A percentile compares a stretch with the other conserved stretches of the same genome.
phyloP scores from a whole-genome alignment of 2,797 vertebrate genomes.

The Thamnophis elegans region DNA sequence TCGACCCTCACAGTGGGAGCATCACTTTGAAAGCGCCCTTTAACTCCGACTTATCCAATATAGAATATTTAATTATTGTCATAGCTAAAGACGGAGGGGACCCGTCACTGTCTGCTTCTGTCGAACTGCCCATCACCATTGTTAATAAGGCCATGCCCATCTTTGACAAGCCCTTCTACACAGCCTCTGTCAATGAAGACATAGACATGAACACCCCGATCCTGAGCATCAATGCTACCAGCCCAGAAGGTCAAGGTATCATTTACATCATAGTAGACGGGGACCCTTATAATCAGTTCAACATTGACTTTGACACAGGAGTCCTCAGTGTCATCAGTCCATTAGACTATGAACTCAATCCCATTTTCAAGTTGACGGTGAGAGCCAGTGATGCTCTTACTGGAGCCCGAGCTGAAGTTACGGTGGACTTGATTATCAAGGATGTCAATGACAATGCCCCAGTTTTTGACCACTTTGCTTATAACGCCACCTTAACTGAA shows the following conservation, averaged over 20 bases:
- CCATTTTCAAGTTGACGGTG: constrained; percentile 84
- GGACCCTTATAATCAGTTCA: constrained; percentile 88
- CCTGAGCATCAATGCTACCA: constrained; percentile 92
- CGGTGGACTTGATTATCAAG: constrained; percentile 84
- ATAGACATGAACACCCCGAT: constrained; percentile 86
- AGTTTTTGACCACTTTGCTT: constrained; percentile 82
- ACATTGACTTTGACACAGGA: constrained; percentile 95
- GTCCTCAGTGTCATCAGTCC: constrained; percentile 87
- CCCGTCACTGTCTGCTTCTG: constrained; percentile 81
- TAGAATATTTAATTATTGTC: constrained; percentile 88
- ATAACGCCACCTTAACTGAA: constrained; percentile 88
- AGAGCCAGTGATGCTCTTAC: constrained; percentile 94
- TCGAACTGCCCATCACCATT: constrained; percentile 93
- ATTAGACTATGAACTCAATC: constrained; percentile 86
- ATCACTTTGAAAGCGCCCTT: constrained; percentile 87
- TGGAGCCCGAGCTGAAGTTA: constrained; percentile 90
- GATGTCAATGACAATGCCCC: constrained; percentile 95
- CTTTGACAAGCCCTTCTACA: constrained; percentile 94
- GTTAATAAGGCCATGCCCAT: constrained; percentile 99
- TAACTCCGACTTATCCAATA: constrained; percentile 93
- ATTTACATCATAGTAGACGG: constrained; percentile 95
- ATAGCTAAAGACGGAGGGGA: constrained; percentile 88
- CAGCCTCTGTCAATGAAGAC: constrained; percentile 87
- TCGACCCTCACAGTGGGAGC: constrained; percentile 82
- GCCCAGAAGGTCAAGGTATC: constrained; percentile 94